Base-by-base conservation (phyloP, 2,888 invertebrate genomes). In the Drosophila infuscata region DNA sequence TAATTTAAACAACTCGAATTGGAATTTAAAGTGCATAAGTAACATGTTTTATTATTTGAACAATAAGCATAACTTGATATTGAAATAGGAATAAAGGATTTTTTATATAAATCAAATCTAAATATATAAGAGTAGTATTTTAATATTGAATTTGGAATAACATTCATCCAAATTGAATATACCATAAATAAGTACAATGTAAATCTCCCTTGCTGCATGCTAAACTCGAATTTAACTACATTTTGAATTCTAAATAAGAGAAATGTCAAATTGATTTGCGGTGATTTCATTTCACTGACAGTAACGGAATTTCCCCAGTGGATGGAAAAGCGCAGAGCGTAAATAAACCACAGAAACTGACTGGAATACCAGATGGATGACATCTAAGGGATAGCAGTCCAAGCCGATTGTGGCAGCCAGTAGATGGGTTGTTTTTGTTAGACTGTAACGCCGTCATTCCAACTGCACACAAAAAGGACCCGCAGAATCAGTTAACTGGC, bases 331-430 rank as follows among this genome's bases (percentile, higher is more conserved):
- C 32, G 57, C 56, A 54, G 57, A 41, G 53, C 12, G 17, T 38
- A 53, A 53, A 56, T 36, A 58, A 35, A 30, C 46, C n/a, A 30
- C 66, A 56, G 33, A 25, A 46, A 25, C 46, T 59, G 58, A 53
- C 25, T 7, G 9, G 56, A 38, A 49, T 60, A 46, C 20, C n/a
- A 71, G 65, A 81, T 71, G 71, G 81, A 76, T 78, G 53, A 36
- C 62, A 48, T 63, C 59, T 43, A 29, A 49, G 41, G 54, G 56
- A 56, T 59, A 7, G 29, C 56, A 11, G 35, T 60, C 9, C 17
- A 15, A 17, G 17, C 25, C 9, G 43, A 56, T 29, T 25, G 3
- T 32, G 15, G 8, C 38, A 15, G 30, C 4, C 20, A 4, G 25
- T 36, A n/a, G 6, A 17, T 33, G 35, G 20, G n/a, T 25, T 25